Percentiles rank a stretch among this genome's conserved stretches.
These are phyloP conservation scores for Lithobates sylvaticus DNA, from an alignment of 2,797 vertebrate species.

Conservation along the genomic window DNA sequence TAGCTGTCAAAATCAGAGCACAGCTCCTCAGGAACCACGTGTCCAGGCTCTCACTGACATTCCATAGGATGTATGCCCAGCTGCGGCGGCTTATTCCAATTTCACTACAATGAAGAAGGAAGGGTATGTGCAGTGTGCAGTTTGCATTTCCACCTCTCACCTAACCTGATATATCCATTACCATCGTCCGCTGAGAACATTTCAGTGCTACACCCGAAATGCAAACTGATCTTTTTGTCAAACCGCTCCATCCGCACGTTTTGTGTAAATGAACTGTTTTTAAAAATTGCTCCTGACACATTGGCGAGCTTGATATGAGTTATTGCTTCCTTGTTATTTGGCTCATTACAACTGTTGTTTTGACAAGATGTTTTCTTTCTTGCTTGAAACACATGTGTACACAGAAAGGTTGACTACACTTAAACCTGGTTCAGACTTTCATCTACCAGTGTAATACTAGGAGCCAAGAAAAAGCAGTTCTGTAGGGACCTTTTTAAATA, in stretches of 20 bases:
- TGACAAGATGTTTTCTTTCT: constrained; percentile 23
- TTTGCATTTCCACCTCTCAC: constrained; percentile 24
- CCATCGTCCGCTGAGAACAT: constrained; percentile 36
- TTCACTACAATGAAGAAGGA: background rate
- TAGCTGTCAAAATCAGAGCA: constrained; percentile 23
- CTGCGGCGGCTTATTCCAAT: constrained; percentile 31
- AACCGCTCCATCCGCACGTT: constrained; percentile 29
- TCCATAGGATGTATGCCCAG: constrained; percentile 33
- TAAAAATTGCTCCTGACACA: constrained; percentile 50
- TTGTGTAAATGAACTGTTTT: constrained; percentile 56
- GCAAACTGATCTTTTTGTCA: constrained; percentile 56
- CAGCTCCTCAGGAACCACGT: background rate
- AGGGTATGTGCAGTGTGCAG: background rate
- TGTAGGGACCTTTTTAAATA: background rate
- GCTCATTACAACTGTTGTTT: constrained; percentile 49
- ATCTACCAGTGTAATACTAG: background rate
- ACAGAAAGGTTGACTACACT: background rate
- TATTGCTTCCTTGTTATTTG: constrained; percentile 54
- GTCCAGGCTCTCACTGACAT: constrained; percentile 4
- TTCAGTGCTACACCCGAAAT: constrained; percentile 30
- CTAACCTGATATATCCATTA: constrained; percentile 52
- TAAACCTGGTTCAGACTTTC: background rate
- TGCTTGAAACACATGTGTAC: constrained; percentile 35
- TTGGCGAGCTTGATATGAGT: constrained; percentile 44
- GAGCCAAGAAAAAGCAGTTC: constrained; percentile 9